Percentiles rank a stretch among this genome's conserved stretches.
These are phyloP conservation scores for Papilio gigon DNA, from an alignment of 2,888 invertebrate genomes.

Conservation along the genomic window DNA sequence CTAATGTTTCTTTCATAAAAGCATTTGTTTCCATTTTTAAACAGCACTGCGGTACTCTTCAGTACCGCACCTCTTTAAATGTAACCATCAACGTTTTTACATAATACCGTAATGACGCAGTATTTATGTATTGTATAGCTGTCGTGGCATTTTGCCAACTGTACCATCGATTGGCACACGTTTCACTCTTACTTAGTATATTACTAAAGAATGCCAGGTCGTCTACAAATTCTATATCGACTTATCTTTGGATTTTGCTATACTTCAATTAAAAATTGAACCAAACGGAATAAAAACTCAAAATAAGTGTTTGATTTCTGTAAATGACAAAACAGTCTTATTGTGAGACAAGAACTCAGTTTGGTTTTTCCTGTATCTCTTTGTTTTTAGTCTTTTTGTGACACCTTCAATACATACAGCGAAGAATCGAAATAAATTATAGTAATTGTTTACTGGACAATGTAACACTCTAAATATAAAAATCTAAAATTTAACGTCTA, in stretches of 20 bases:
- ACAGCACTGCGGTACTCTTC: slow-evolving; percentile 23
- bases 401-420: no score
- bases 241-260: background rate
- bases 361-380: no score
- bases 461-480: no score
- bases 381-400: no score
- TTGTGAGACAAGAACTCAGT: no score
- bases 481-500: no score
- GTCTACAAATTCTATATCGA: background rate
- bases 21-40: background rate
- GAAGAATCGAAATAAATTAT: no score
- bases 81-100: slow-evolving; percentile 33
- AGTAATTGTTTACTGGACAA: no score
- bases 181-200: slow-evolving; percentile 14
- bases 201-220: background rate
- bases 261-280: no score
- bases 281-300: no score
- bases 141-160: slow-evolving; percentile 42
- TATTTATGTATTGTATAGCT: background rate
- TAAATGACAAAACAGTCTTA: no score
- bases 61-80: slow-evolving; percentile 30
- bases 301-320: no score
- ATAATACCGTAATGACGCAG: slow-evolving; percentile 40
- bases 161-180: slow-evolving; percentile 41
- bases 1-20: background rate